Percentiles rank a stretch among this genome's conserved stretches.
Evolutionary conservation across 2,797 vertebrate species (phyloP).

Genomic region (Botia almorhae): DNA sequence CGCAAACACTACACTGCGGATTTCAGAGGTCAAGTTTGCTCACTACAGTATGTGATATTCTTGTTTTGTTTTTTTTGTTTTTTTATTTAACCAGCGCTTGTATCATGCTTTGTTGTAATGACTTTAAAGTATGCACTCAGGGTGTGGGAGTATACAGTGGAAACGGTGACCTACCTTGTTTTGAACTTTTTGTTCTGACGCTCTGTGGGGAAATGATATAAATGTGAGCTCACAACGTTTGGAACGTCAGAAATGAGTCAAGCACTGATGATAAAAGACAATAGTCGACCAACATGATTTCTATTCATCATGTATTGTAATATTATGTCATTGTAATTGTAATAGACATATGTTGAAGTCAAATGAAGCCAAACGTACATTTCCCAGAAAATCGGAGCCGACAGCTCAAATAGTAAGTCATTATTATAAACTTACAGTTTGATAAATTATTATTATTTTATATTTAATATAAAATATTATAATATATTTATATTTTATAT

Average conservation of each 20-base stretch:
- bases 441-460: too few species aligned
- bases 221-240: slow-evolving; percentile 18
- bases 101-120: neutral
- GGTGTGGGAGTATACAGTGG: slow-evolving; percentile 19
- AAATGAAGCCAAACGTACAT: too few species aligned
- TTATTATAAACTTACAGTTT: too few species aligned
- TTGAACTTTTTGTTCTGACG: slow-evolving; percentile 72
- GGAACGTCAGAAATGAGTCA: slow-evolving; percentile 38
- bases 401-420: too few species aligned
- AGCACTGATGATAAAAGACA: slow-evolving; percentile 6
- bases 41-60: neutral
- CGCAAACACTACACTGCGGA: slow-evolving; percentile 3
- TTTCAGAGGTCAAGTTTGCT: neutral
- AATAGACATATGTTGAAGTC: too few species aligned
- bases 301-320: neutral
- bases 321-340: neutral
- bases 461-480: too few species aligned
- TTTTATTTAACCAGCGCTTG: neutral
- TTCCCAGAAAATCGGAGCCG: too few species aligned
- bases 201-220: slow-evolving; percentile 67
- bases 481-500: too few species aligned
- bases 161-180: slow-evolving; percentile 66
- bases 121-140: neutral
- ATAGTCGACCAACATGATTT: neutral
- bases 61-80: too few species aligned